Evolutionary conservation across 2,888 invertebrate genomes (phyloP), one percentile per base, ranked within the genome.

Genomic region (Synergus umbraculus): DNA sequence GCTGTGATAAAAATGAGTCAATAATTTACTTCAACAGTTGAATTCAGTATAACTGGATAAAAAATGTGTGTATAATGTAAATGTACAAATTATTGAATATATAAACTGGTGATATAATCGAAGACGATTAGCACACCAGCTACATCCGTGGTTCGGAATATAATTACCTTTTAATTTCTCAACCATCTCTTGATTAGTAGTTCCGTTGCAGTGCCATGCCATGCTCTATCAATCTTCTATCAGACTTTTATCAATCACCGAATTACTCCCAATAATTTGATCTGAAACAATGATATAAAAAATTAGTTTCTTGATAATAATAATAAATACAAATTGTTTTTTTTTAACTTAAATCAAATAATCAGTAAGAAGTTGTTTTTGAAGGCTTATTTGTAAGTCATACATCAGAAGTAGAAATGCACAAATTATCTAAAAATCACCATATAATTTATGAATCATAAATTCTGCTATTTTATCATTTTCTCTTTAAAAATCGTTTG

Each of bases 201-300:
- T 94, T 63, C 98, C 98, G 89, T 96, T 96, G 86, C 97, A 97
- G 88, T 97, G 94, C 98, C 98, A 98, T 92, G 98, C 97, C 98
- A 98, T 98, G 78, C 13, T 69, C 29, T 69, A 4, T 46, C 44
- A 46, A 69, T 49, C 46, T 4, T 4, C 12, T 15, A 37, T 5
- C 37, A 46, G 13, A 12, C 46, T 46, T 0, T 46, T 12, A 46
- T 46, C 13, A 46, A 13, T 12, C 46, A 2, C 10, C 15, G 9
- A 18, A 58, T 58, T n/a, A 5, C 5, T 49, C 15, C 13, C 5
- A 49, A 49, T 49, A 1, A 18, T 58, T n/a, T 18, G 18, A 18
- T 18, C 58, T 58, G 18, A 58, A 58, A 58, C 8, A 10, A 58
- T 54, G 9, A 54, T 49, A 15, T 49, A 2, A 15, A 15, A 4